Conservation (phyloP, 1,140 invertebrate species). For the Zelostemma sp. region DNA sequence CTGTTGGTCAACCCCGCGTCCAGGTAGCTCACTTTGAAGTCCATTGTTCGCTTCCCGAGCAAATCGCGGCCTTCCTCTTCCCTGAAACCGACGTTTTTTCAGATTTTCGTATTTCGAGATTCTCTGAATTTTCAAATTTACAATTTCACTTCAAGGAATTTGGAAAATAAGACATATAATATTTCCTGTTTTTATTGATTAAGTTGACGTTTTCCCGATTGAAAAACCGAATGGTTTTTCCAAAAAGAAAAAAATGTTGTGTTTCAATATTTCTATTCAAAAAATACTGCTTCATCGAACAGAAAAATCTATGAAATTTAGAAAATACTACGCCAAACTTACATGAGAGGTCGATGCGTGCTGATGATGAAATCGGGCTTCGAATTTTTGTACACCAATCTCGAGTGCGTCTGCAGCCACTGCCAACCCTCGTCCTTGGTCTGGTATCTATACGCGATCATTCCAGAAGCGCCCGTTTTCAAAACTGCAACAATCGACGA, state of each 20-base stretch:
- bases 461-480: slow-evolving; percentile 97
- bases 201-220: no score
- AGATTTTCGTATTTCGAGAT: background rate
- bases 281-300: no score
- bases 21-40: slow-evolving; percentile 98
- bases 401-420: slow-evolving; percentile 97
- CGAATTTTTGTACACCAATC: slow-evolving; percentile 98
- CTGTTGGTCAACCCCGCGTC: slow-evolving; percentile 91
- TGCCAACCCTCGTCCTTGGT: slow-evolving; percentile 96
- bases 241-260: no score
- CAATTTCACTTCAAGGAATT: no score
- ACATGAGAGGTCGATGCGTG: slow-evolving; percentile 97
- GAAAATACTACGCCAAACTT: no score
- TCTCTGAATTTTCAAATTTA: no score
- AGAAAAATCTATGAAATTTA: no score
- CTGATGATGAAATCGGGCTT: slow-evolving; percentile 99
- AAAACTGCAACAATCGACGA: slow-evolving; percentile 80
- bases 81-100: slow-evolving; percentile 70
- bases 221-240: no score
- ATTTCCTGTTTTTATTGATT: no score
- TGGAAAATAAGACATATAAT: no score
- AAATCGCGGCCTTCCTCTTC: slow-evolving; percentile 98
- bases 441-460: slow-evolving; percentile 97
- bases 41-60: slow-evolving; percentile 96
- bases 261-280: no score